Conservation (phyloP, 2,888 invertebrate species). For the Callyntrura sp. region DNA sequence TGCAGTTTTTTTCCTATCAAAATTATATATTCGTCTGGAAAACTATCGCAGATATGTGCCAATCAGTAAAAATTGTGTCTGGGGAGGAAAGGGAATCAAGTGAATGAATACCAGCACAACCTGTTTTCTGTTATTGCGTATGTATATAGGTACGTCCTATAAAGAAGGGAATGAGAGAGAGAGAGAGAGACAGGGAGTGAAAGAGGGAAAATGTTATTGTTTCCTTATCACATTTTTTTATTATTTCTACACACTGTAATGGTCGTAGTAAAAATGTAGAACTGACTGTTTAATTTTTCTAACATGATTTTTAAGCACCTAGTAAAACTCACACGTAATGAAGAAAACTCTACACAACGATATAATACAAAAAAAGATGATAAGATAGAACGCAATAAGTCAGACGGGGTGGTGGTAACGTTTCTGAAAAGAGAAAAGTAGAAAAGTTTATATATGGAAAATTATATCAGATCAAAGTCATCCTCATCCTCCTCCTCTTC, state of each 20-base stretch:
- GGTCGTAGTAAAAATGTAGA: conserved; percentile 36
- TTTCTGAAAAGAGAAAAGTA: neutral
- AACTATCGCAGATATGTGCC: conserved; percentile 3
- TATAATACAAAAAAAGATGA: conserved; percentile 1
- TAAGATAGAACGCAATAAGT: conserved; percentile 15
- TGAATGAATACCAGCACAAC: conserved; percentile 53
- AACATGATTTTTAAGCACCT: conserved; percentile 70
- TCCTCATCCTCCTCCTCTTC: conserved; percentile 5
- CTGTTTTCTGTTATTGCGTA: conserved; percentile 56
- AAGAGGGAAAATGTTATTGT: conserved; percentile 49
- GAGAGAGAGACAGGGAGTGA: too few relatives aligned
- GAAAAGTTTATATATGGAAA: conserved; percentile 43
- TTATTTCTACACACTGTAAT: conserved; percentile 24
- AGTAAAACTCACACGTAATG: conserved; percentile 73
- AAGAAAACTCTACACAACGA: conserved; percentile 38
- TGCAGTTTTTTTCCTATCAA: conserved; percentile 7
- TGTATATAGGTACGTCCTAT: too few relatives aligned
- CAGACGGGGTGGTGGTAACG: conserved; percentile 7
- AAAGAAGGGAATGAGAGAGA: neutral
- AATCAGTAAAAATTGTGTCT: neutral
- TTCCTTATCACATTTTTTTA: conserved; percentile 56
- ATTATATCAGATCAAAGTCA: conserved; percentile 52
- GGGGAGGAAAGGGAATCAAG: too few relatives aligned
- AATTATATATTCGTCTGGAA: conserved; percentile 30
- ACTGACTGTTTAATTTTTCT: conserved; percentile 54